Evolutionary conservation across 2,113 vertebrate genomes (phyloP), one percentile per base, ranked within the genome.

Genomic region (Ia io): DNA sequence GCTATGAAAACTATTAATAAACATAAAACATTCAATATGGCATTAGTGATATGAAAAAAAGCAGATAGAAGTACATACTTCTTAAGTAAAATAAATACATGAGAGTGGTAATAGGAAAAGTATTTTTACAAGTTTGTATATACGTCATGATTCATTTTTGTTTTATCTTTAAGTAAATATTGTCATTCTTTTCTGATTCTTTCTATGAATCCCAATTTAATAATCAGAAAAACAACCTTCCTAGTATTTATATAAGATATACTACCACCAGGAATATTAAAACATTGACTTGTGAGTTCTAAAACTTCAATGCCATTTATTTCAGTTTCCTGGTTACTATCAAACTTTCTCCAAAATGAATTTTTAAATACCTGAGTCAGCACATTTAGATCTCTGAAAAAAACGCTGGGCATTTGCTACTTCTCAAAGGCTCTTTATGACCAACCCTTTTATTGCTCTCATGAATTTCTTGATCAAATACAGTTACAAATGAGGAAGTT

Each of bases 141-240:
- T 16, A 87, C 5, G 13, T 70, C 44, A 74, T 53, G 2, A 87
- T 79, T 84, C 9, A 69, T 23, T 83, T 87, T 59, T 70, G 5
- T 65, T 63, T 80, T 71, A 90, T 79, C 77, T 95, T 84, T 47
- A 94, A 95, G 59, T 85, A 93, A 90, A 67, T 14, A 35, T 25
- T 85, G 3, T 51, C 30, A 80, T 51, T 94, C 20, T 70, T 56
- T 74, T 92, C 13, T 65, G 28, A 82, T 74, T 84, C 28, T 82
- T 86, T 94, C 73, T 47, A 71, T 40, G 91, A 91, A 47, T 35
- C 20, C 37, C 3, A 89, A 16, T 32, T 65, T 80, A 56, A 92
- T 14, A 90, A 73, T 47, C 16, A 82, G 4, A 28, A 42, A 69
- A 93, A 93, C 59, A 92, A 51, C 1, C 6, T 0, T 82, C 28